A percentile compares a stretch with the other conserved stretches of the same genome.
Conservation (phyloP, 2,113 vertebrate genomes). For the Papio anubis region DNA sequence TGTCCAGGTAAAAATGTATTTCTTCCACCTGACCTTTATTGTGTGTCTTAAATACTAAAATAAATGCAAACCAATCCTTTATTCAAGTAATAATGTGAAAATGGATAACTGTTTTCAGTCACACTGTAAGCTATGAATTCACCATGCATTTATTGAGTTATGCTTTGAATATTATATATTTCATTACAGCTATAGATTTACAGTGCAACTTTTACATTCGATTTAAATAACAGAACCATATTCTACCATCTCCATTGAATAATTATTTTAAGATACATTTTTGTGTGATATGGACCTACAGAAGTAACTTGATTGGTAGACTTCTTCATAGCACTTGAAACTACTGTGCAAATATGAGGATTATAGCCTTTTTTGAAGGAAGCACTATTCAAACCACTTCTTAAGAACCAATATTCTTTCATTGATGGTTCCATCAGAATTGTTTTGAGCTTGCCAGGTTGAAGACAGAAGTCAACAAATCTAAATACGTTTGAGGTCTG, state of each 20-base stretch:
- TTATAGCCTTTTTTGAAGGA: background rate
- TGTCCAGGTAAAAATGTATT: constrained; percentile 88
- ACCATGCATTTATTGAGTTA: background rate
- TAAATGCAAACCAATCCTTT: background rate
- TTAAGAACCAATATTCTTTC: background rate
- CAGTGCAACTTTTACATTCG: background rate
- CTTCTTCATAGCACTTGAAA: background rate
- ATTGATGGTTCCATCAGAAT: background rate
- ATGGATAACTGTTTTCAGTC: background rate
- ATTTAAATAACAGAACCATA: background rate
- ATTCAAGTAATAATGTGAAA: background rate
- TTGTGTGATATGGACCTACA: background rate
- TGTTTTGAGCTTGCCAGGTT: background rate
- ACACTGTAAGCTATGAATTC: background rate
- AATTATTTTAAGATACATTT: background rate
- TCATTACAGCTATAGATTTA: background rate
- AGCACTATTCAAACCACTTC: background rate
- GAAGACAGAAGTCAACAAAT: background rate
- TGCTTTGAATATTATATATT: background rate
- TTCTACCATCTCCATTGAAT: background rate
- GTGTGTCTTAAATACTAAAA: constrained; percentile 10
- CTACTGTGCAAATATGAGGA: background rate
- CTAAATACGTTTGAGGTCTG: background rate
- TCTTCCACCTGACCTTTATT: background rate
- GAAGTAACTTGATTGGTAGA: background rate